Base-by-base conservation (phyloP, 2,113 vertebrate genomes). In the Loxodonta africana region DNA sequence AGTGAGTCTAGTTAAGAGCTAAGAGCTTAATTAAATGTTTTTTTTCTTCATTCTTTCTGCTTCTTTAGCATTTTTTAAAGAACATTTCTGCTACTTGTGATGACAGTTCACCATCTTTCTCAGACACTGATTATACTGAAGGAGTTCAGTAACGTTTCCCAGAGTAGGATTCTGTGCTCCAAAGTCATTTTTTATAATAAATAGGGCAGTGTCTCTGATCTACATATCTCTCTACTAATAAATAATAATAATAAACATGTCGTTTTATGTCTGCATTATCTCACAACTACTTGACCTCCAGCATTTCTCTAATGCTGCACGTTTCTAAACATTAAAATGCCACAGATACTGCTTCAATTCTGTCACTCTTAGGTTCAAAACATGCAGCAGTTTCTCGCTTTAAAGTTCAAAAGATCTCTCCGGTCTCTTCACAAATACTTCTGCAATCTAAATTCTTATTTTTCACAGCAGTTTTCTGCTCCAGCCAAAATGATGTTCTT, bases 41-140 rank as follows among this genome's bases (percentile, higher is more conserved):
- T 57, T 83, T 78, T 77, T 86, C 46, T 69, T 90, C 80, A n/a
- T 69, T 60, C 80, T 63, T 62, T 41, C 60, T 86, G 21, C 6
- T 94, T 78, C 37, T 93, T 91, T 73, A 41, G 26, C 62, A 33
- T 76, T 93, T 62, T 80, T 51, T 26, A 28, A 63, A 84, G n/a
- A 65, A 73, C 12, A 92, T 88, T 92, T 71, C 65, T 88, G 48
- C 18, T 88, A 87, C 78, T 78, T 87, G 73, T 73, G 21, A 63
- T 83, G 53, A 83, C 6, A 12, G 44, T 6, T 95, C 76, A 86
- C 94, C 37, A 92, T 62, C 93, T 91, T 95, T 90, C 37, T 57
- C 67, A 88, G 78, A 37, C 51, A 44, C 57, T 84, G 23, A 78
- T 91, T 78, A 95, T 78, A 93, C 83, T 95, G 57, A 94, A 95